Base-by-base conservation (phyloP, 2,888 invertebrate genomes). In the Hypomecis punctinalis region DNA sequence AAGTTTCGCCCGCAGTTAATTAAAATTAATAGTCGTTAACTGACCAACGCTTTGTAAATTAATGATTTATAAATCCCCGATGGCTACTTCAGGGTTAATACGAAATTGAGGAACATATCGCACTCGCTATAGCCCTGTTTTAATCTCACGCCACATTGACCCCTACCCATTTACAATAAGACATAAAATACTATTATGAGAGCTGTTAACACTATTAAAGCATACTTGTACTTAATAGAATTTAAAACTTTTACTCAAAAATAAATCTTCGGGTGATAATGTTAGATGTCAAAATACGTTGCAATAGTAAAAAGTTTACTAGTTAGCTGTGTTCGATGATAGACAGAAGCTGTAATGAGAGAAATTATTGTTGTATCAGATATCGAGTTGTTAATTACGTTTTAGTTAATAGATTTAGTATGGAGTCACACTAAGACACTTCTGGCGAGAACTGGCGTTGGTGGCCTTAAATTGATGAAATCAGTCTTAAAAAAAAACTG, bases 11-110 rank as follows among this genome's bases (percentile, higher is more conserved):
- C 80, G 79, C 74, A 84, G 83, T 86, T 90, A 90, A 91, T 91
- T 86, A 88, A 88, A 89, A 91, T 90, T 90, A 90, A 91, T 90
- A 85, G 86, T 82, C 76, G 79, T 81, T 83, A 88, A 83, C 85
- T 79, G 84, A 83, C 83, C 84, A 82, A 75, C 78, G 75, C 80
- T 83, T 66, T 80, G 82, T 85, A 86, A 87, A 90, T 88, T 88
- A 90, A 91, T 90, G 86, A 85, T 85, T 81, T 79, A 80, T 83
- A 83, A 83, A 83, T 77, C 79, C 79, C 79, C 72, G 77, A 71
- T 70, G 69, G 84, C 85, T 87, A 88, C 87, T 83, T 83, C 78
- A 79, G 67, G 67, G 67, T 70, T 63, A 72, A 67, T 63, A 66
- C 61, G 57, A 66, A 49, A 61, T 71, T 60, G 51, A 66, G 62